Evolutionary conservation across 2,888 invertebrate species (phyloP).

Genomic region (Scrobipalpa costella): DNA sequence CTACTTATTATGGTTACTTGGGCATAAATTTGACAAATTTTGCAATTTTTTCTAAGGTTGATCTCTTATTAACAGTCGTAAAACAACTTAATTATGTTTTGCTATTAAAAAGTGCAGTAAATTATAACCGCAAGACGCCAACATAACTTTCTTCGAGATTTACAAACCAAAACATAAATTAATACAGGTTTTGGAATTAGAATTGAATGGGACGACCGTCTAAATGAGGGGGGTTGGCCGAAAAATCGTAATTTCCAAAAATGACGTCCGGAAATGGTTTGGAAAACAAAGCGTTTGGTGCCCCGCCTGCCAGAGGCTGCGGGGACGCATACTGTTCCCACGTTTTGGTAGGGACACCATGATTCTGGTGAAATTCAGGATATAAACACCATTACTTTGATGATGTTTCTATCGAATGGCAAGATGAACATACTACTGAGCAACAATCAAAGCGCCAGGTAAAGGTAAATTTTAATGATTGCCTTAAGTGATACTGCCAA

Average conservation of each 20-base stretch:
- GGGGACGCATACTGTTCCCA: slow-evolving; percentile 71
- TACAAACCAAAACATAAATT: neutral
- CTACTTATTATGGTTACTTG: no score
- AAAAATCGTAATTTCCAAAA: slow-evolving; percentile 61
- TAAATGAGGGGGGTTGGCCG: slow-evolving; percentile 36
- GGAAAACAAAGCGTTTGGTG: slow-evolving; percentile 70
- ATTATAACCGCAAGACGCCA: neutral
- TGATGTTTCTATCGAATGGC: no score
- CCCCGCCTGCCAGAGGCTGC: slow-evolving; percentile 63
- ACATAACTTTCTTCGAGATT: slow-evolving; percentile 2
- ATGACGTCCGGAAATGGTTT: slow-evolving; percentile 73
- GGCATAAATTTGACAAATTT: no score
- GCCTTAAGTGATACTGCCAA: no score
- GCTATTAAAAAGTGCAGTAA: slow-evolving; percentile 1
- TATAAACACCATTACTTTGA: neutral
- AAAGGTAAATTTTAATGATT: no score
- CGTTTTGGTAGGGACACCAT: slow-evolving; percentile 56
- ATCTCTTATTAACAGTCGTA: neutral
- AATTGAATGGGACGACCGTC: slow-evolving; percentile 35
- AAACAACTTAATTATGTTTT: neutral
- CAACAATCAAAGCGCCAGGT: no score
- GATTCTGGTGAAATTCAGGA: slow-evolving; percentile 20
- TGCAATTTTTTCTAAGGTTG: neutral
- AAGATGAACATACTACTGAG: no score
- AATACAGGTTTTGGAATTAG: slow-evolving; percentile 22